phyloP scores from a whole-genome alignment of 2,797 vertebrate genomes.

The Emydoidea blandingii region DNA sequence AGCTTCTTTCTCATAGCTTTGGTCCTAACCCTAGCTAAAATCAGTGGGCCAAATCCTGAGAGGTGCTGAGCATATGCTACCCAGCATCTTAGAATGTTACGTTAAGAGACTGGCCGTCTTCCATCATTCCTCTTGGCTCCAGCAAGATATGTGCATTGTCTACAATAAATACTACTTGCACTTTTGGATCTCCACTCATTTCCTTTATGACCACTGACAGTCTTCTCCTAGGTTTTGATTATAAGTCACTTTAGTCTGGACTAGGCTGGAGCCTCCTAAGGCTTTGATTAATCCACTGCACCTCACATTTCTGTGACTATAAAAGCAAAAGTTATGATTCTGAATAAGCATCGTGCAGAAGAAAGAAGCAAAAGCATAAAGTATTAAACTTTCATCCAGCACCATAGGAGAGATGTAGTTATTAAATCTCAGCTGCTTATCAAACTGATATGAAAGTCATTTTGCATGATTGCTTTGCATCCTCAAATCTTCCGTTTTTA shows the following conservation, averaged over 20 bases:
- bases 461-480: slow-evolving; percentile 87
- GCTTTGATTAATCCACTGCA: slow-evolving; percentile 72
- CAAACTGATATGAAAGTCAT: slow-evolving; percentile 89
- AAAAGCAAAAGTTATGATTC: slow-evolving; percentile 80
- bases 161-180: slow-evolving; percentile 53
- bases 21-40: background rate
- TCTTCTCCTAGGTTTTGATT: slow-evolving; percentile 42
- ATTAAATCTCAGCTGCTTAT: slow-evolving; percentile 90
- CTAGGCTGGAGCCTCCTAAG: slow-evolving; percentile 46
- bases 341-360: slow-evolving; percentile 77
- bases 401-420: slow-evolving; percentile 87
- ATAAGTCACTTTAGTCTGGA: slow-evolving; percentile 38
- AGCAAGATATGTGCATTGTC: slow-evolving; percentile 48
- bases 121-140: slow-evolving; percentile 47
- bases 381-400: slow-evolving; percentile 86
- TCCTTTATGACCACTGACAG: slow-evolving; percentile 54
- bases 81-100: background rate
- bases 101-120: slow-evolving; percentile 48
- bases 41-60: background rate
- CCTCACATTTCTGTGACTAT: slow-evolving; percentile 73
- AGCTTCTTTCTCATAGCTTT: background rate
- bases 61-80: background rate
- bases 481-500: slow-evolving; percentile 85
- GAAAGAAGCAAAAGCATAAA: slow-evolving; percentile 81
- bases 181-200: slow-evolving; percentile 54